phyloP scores from a whole-genome alignment of 1,140 invertebrate genomes.

The Proctacanthus coquilletti region DNA sequence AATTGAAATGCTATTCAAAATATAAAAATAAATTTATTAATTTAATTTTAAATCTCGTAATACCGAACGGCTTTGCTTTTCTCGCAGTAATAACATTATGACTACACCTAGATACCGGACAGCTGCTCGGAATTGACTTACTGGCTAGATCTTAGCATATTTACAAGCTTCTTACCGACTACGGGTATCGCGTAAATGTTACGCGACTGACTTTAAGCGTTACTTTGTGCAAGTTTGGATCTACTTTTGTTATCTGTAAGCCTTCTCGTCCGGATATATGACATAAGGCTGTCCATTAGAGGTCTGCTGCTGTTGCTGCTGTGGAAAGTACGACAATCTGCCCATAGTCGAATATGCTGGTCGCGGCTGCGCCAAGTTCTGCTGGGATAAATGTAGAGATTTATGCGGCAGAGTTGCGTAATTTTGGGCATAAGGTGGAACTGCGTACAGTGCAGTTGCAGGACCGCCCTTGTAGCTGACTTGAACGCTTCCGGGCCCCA shows the following conservation, averaged over 20 bases:
- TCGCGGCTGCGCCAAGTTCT: conserved; percentile 37
- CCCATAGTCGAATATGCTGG: conserved; percentile 32
- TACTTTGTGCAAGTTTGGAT: conserved; percentile 3
- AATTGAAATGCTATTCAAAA: too few species aligned
- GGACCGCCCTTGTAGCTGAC: conserved; percentile 35
- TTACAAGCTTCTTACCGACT: too few species aligned
- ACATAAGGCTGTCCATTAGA: conserved; percentile 25
- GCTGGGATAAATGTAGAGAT: conserved; percentile 28
- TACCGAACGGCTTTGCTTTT: too few species aligned
- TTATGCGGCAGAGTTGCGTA: conserved; percentile 47
- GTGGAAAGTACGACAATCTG: conserved; percentile 22
- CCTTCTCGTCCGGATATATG: conserved; percentile 29
- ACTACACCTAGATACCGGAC: too few species aligned
- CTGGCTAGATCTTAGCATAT: too few species aligned
- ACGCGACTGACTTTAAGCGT: conserved; percentile 21
- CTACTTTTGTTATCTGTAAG: conserved; percentile 20
- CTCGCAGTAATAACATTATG: too few species aligned
- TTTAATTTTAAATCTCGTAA: too few species aligned
- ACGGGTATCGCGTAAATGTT: conserved; percentile 17
- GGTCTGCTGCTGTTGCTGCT: conserved; percentile 17
- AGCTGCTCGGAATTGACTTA: too few species aligned
- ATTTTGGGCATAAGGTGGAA: conserved; percentile 35
- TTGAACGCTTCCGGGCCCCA: conserved; percentile 34
- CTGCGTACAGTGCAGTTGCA: conserved; percentile 29
- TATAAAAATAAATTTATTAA: too few species aligned